phyloP scores from a whole-genome alignment of 1,140 invertebrate species.

The Varroa destructor region DNA sequence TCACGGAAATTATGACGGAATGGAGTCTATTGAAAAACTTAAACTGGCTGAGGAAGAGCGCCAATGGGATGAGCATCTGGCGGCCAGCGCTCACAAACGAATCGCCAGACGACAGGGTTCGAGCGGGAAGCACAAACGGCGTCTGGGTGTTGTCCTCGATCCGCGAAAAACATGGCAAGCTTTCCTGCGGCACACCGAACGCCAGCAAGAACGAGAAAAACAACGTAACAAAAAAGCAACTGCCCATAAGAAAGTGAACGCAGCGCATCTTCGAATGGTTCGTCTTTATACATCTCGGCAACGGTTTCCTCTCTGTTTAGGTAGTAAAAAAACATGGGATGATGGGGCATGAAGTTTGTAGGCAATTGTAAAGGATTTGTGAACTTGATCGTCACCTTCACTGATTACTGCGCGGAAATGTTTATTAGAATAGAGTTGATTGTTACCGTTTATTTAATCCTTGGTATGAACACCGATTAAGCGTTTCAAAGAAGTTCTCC shows the following conservation, averaged over 20 bases:
- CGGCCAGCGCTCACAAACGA: not conserved
- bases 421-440: too few relatives aligned
- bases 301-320: not conserved
- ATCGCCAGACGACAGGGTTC: not conserved
- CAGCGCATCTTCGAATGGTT: not conserved
- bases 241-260: not conserved
- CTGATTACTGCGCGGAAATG: too few relatives aligned
- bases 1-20: not conserved
- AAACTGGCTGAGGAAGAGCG: conserved; percentile 7
- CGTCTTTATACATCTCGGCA: not conserved
- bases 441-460: too few relatives aligned
- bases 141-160: not conserved
- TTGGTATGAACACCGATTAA: too few relatives aligned
- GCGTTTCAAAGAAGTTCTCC: too few relatives aligned
- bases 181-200: conserved; percentile 20
- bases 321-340: too few relatives aligned
- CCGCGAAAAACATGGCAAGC: conserved; percentile 9
- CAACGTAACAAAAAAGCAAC: not conserved
- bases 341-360: too few relatives aligned
- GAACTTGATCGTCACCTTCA: too few relatives aligned
- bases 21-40: not conserved
- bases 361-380: too few relatives aligned
- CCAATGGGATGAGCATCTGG: conserved; percentile 14
- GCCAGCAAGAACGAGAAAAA: not conserved
- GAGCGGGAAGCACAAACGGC: conserved; percentile 4